Conservation (phyloP, 2,113 vertebrate genomes). For the Otus sunia region DNA sequence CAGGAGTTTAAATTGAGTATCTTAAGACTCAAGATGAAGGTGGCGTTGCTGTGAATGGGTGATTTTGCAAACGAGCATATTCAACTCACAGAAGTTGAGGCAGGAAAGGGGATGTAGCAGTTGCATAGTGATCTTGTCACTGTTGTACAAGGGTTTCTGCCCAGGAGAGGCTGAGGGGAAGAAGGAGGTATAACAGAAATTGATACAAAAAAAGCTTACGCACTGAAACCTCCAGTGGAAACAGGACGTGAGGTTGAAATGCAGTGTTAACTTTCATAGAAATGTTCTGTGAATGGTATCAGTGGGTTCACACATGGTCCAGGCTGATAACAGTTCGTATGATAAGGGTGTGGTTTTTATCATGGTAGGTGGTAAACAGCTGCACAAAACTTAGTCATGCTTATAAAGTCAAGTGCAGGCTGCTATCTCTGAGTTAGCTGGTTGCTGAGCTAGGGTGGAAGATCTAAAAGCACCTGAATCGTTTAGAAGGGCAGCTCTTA, state of each 20-base stretch:
- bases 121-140: background rate
- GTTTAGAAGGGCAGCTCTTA: conserved; percentile 8
- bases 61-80: background rate
- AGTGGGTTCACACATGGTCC: background rate
- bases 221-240: background rate
- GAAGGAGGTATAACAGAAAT: background rate
- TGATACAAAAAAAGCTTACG: background rate
- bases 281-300: background rate
- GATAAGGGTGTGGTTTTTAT: conserved; percentile 40
- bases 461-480: conserved; percentile 34
- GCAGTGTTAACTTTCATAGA: background rate
- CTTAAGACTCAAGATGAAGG: background rate
- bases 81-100: background rate
- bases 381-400: conserved; percentile 27
- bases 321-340: background rate
- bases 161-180: background rate
- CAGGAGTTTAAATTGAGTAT: background rate
- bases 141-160: background rate
- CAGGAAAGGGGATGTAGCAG: background rate
- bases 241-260: background rate
- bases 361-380: background rate
- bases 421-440: background rate
- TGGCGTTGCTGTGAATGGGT: background rate
- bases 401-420: conserved; percentile 12
- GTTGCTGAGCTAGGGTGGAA: background rate